phyloP scores from a whole-genome alignment of 2,888 invertebrate species.

The Eurois occulta region DNA sequence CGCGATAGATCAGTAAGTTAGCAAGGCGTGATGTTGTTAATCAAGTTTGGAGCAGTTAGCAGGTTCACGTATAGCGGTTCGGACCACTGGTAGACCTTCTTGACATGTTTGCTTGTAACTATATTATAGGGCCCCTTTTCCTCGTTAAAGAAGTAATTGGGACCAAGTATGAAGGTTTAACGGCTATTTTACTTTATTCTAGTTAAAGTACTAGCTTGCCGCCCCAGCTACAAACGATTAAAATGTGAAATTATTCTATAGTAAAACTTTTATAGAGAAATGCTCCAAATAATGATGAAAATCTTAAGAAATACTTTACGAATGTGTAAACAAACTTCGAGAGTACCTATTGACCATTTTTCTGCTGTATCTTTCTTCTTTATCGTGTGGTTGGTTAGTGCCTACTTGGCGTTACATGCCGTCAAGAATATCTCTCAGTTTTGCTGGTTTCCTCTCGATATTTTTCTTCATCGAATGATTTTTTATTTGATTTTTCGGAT shows the following conservation, averaged over 20 bases:
- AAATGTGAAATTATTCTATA: not conserved
- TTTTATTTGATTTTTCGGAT: too few species aligned
- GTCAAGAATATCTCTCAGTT: too few species aligned
- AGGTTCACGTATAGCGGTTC: constrained; percentile 20
- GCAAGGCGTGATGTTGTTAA: constrained; percentile 47
- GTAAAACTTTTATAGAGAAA: not conserved
- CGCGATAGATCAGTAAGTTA: constrained; percentile 43
- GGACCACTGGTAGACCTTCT: constrained; percentile 31
- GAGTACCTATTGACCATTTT: not conserved
- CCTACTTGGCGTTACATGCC: too few species aligned
- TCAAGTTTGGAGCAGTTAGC: constrained; percentile 35
- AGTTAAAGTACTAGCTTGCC: not conserved
- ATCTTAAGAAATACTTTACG: not conserved
- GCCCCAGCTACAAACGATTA: not conserved
- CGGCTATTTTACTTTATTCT: not conserved
- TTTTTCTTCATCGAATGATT: too few species aligned
- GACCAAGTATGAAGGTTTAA: not conserved
- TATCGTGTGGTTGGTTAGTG: too few species aligned
- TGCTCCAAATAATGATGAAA: not conserved
- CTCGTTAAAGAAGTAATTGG: not conserved
- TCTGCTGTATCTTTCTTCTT: too few species aligned
- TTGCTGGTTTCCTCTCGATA: too few species aligned
- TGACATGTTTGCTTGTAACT: constrained; percentile 28
- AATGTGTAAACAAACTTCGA: not conserved
- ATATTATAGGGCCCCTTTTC: constrained; percentile 6